Evolutionary conservation across 2,888 invertebrate genomes (phyloP).

Genomic region (Escarpia spicata): DNA sequence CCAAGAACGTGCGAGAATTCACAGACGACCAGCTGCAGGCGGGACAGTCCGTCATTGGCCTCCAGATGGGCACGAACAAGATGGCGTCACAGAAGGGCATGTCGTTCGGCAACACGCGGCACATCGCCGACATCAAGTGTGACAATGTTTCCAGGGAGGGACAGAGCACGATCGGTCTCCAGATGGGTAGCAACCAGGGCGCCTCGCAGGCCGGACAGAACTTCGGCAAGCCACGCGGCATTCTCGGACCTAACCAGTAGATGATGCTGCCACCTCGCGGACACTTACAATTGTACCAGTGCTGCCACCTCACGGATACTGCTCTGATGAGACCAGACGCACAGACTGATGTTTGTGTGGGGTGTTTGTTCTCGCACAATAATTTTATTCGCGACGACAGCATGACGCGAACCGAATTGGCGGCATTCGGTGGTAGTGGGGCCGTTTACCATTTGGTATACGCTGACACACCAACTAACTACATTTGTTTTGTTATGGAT

Average conservation of each 20-base stretch:
- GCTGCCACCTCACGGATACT: neutral
- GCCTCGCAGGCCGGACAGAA: constrained; percentile 42
- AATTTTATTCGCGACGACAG: neutral
- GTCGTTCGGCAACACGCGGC: constrained; percentile 95
- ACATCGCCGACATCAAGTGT: constrained; percentile 71
- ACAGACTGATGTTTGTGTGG: neutral
- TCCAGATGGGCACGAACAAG: constrained; percentile 95
- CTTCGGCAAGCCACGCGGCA: constrained; percentile 51
- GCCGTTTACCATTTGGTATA: neutral
- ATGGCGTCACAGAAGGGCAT: constrained; percentile 79
- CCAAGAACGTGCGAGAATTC: constrained; percentile 89
- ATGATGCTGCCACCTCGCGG: neutral
- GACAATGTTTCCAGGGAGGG: constrained; percentile 34
- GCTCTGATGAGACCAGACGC: neutral
- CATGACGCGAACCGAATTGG: neutral
- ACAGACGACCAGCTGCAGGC: constrained; percentile 91
- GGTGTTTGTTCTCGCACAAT: neutral
- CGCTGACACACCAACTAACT: neutral
- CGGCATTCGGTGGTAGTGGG: neutral
- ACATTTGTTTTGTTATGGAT: neutral
- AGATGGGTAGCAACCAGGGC: constrained; percentile 42
- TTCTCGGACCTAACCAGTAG: constrained; percentile 43
- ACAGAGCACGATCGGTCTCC: constrained; percentile 36
- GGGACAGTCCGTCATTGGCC: constrained; percentile 90
- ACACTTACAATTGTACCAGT: neutral